Conservation (phyloP, 2,797 vertebrate species). For the Momotus momota region DNA sequence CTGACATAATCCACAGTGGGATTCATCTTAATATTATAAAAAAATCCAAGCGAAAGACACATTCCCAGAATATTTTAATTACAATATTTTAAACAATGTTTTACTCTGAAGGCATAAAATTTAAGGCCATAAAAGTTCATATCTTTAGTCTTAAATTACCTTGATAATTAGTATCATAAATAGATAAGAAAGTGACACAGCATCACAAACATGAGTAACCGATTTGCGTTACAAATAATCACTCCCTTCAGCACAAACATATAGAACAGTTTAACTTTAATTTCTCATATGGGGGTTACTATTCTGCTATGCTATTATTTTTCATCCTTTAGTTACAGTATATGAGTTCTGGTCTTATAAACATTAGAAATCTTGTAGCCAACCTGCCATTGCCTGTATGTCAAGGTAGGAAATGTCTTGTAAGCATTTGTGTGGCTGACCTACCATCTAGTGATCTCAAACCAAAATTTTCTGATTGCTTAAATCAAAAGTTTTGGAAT, state of each 20-base stretch:
- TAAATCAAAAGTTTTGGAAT: not conserved
- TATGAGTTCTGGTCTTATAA: not conserved
- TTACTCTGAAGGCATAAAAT: constrained; percentile 5
- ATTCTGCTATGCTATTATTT: not conserved
- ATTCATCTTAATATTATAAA: constrained; percentile 38
- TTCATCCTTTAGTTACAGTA: not conserved
- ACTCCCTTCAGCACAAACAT: not conserved
- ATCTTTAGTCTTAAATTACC: not conserved
- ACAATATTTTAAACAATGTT: constrained; percentile 28
- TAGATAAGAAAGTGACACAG: not conserved
- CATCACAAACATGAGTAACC: not conserved
- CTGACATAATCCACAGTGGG: constrained; percentile 52
- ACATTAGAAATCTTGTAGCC: not conserved
- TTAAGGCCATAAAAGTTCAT: not conserved
- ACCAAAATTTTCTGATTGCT: not conserved
- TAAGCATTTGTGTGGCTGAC: not conserved
- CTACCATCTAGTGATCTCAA: not conserved
- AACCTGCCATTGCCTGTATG: not conserved
- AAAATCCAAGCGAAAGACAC: constrained; percentile 6
- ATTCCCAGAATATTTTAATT: constrained; percentile 52
- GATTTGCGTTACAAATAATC: not conserved
- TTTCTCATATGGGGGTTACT: not conserved
- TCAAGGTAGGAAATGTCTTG: not conserved
- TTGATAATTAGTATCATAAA: not conserved
- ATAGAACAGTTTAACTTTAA: not conserved